Conservation (phyloP, 2,888 invertebrate species). For the Meteorus colon region DNA sequence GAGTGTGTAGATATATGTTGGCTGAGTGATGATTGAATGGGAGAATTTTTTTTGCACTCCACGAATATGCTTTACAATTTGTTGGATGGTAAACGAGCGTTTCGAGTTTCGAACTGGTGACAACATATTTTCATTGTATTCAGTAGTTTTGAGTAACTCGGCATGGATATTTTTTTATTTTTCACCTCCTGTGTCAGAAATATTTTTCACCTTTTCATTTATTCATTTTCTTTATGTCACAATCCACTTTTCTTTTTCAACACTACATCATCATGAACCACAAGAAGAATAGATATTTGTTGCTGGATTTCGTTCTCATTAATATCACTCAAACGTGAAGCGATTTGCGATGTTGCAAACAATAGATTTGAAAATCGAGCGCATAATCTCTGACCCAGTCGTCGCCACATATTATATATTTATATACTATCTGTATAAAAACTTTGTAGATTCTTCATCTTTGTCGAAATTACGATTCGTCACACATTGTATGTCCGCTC, state of each 20-base stretch:
- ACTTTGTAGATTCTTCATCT: no score
- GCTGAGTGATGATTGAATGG: constrained; percentile 26
- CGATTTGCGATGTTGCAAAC: constrained; percentile 33
- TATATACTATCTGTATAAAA: no score
- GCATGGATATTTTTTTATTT: not conserved
- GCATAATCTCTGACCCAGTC: no score
- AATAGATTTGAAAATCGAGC: constrained; percentile 39
- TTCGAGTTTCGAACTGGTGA: no score
- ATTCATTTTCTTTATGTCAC: not conserved
- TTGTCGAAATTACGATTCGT: no score
- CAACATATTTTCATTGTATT: not conserved
- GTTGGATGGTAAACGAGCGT: not conserved
- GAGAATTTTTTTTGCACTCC: constrained; percentile 26
- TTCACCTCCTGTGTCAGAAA: not conserved
- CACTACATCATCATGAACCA: not conserved
- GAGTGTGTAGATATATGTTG: not conserved
- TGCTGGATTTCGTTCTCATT: constrained; percentile 18
- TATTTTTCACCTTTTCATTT: not conserved
- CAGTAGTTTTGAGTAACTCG: not conserved
- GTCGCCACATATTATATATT: no score
- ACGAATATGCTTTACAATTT: constrained; percentile 4
- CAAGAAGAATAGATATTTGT: not conserved
- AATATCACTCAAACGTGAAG: constrained; percentile 29
- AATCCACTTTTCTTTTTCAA: not conserved
- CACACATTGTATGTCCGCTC: no score